Evolutionary conservation across 2,888 invertebrate genomes (phyloP), one percentile per base, ranked within the genome.

Genomic region (Lochmaea crataegi): DNA sequence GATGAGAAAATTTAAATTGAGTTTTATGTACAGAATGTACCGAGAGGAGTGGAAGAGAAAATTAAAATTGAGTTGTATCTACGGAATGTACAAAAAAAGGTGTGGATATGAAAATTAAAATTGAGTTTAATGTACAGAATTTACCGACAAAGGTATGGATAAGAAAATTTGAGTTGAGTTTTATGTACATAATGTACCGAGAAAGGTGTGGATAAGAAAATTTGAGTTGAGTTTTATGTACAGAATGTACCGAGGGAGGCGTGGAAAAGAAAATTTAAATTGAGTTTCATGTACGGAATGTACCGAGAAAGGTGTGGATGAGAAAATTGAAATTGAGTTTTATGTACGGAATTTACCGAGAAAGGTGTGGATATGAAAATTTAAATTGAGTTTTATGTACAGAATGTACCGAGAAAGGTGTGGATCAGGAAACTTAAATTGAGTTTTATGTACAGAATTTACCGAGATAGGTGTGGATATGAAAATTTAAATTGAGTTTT

Each of bases 361-460:
- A 18, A 63, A 61, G 38, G 41, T 38, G 16, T 14, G 51, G 10
- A 53, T 5, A 53, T 1, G 9, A 16, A 18, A 16, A 53, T 53
- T 9, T 2, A 18, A 18, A 53, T 38, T 38, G 1, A 38, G 32
- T 38, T 38, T 38, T 1, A 38, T 38, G 32, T 38, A 38, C 9
- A 7, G 9, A 38, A 7, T 38, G 32, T 38, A 38, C 7, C 32
- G 32, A 7, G 7, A n/a, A n/a, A n/a, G n/a, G n/a, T n/a, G n/a
- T n/a, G n/a, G n/a, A n/a, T n/a, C n/a, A n/a, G n/a, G n/a, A n/a
- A n/a, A n/a, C n/a, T n/a, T n/a, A n/a, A 42, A 42, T 42, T 63
- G 42, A 11, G 61, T 42, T 63, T 63, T 63, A 18, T 12, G 11
- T n/a, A n/a, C n/a, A n/a, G n/a, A n/a, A n/a, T n/a, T n/a, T n/a